A percentile compares a stretch with the other conserved stretches of the same genome.
Evolutionary conservation across 2,888 invertebrate genomes (phyloP).

Genomic region (Spodoptera exigua): DNA sequence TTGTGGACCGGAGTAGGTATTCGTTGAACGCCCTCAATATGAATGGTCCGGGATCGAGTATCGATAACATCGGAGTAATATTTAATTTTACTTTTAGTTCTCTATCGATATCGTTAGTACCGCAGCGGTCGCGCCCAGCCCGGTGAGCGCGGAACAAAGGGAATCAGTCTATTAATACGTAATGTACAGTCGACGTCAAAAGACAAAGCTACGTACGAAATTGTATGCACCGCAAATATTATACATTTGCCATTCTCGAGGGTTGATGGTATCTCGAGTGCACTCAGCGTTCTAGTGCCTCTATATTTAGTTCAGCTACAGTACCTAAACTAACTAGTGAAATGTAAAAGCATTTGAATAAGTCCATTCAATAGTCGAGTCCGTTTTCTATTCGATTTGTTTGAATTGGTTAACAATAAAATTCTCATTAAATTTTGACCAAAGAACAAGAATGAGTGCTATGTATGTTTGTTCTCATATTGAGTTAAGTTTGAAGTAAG

Average conservation of each 20-base stretch:
- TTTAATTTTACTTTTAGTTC: slow-evolving; percentile 43
- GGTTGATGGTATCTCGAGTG: slow-evolving; percentile 49
- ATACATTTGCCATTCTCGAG: slow-evolving; percentile 35
- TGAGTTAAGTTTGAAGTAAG: slow-evolving; percentile 56
- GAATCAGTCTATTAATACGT: slow-evolving; percentile 35
- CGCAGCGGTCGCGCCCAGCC: slow-evolving; percentile 22
- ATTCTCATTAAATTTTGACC: slow-evolving; percentile 69
- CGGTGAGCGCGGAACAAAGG: slow-evolving; percentile 32
- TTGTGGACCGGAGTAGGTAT: slow-evolving; percentile 12
- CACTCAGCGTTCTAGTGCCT: slow-evolving; percentile 40
- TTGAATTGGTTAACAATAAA: slow-evolving; percentile 52
- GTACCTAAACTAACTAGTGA: slow-evolving; percentile 31
- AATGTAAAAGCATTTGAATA: slow-evolving; percentile 27
- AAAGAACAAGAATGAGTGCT: slow-evolving; percentile 75
- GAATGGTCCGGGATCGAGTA: slow-evolving; percentile 15
- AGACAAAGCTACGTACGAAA: slow-evolving; percentile 35
- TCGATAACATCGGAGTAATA: slow-evolving; percentile 37
- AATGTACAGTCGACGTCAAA: slow-evolving; percentile 44
- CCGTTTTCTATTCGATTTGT: slow-evolving; percentile 29
- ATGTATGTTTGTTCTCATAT: slow-evolving; percentile 60
- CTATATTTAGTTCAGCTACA: slow-evolving; percentile 32
- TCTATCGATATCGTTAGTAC: slow-evolving; percentile 41
- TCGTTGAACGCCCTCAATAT: slow-evolving; percentile 12
- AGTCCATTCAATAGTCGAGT: slow-evolving; percentile 12
- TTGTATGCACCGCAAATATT: slow-evolving; percentile 37